Evolutionary conservation across 2,113 vertebrate species (phyloP), one percentile per base, ranked within the genome.

Genomic region (Mormyrus lacerda): DNA sequence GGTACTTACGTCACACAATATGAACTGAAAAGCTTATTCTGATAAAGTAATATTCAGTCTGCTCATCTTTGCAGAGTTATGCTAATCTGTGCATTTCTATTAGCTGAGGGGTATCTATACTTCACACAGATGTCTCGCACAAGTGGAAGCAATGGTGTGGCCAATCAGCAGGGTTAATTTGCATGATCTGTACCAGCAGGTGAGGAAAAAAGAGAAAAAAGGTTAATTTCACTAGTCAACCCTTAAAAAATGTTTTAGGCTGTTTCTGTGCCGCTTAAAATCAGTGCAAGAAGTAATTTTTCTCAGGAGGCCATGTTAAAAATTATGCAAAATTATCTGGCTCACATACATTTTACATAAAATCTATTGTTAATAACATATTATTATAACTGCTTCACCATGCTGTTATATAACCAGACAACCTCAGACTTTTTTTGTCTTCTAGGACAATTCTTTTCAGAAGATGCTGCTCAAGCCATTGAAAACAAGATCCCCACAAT

Each of bases 141-240:
- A 47, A 47, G 17, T 9, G 39, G 42, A 84, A 45, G 79, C 35
- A 47, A 84, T 47, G 21, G 44, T 84, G 21, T 84, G 39, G 82
- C 39, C 24, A 84, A 84, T 84, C 82, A 47, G 42, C 44, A n/a
- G 44, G 21, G 42, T 84, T 84, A 47, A 84, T 84, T 45, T 24
- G 44, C 82, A 84, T n/a, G 24, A 84, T 84, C 82, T 45, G 19
- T 47, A 10, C 82, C 82, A 45, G 82, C 42, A 84, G 44, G 82
- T 84, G 82, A 24, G 82, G n/a, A 45, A 42, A 31, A 45, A 47
- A 7, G 17, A 82, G 8, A 9, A 47, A 44, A 84, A 84, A 84
- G 82, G 82, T 84, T 84, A 84, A 84, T 84, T 84, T 84, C 82
- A 84, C 82, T 84, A 47, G 82, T 84, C 42, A 44, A 84, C 3